phyloP scores from a whole-genome alignment of 2,113 vertebrate species.

The Hippopotamus amphibius region DNA sequence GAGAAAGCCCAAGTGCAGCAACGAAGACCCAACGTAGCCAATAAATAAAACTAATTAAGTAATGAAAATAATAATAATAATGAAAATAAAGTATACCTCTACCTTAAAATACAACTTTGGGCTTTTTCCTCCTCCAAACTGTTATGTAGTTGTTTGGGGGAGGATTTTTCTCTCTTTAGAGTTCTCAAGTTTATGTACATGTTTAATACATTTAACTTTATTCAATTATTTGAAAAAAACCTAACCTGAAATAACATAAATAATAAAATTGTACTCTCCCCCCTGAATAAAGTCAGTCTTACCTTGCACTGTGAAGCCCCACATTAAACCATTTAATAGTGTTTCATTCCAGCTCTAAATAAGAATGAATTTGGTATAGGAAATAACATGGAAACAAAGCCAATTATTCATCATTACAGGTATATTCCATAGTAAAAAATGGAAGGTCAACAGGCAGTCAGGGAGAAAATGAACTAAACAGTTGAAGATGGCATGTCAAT shows the following conservation, averaged over 20 bases:
- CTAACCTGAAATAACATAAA: slow-evolving; percentile 52
- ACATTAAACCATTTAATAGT: not conserved
- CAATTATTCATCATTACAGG: slow-evolving; percentile 35
- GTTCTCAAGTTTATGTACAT: not conserved
- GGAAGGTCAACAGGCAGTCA: not conserved
- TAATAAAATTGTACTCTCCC: slow-evolving; percentile 42
- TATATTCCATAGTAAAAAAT: not conserved
- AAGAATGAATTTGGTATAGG: not conserved
- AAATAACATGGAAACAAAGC: slow-evolving; percentile 43
- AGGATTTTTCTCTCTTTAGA: slow-evolving; percentile 14
- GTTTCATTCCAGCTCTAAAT: slow-evolving; percentile 35
- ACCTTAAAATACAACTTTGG: slow-evolving; percentile 45
- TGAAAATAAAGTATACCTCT: not conserved
- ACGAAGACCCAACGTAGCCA: no score
- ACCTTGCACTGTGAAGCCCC: not conserved
- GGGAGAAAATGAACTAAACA: not conserved
- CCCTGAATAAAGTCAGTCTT: slow-evolving; percentile 34
- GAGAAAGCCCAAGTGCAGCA: no score
- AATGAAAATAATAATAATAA: no score
- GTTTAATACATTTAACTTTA: slow-evolving; percentile 44
- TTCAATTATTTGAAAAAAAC: slow-evolving; percentile 65
- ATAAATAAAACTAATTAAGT: no score
- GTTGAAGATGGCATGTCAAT: not conserved
- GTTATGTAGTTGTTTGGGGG: not conserved
- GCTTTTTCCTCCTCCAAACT: not conserved